Base-by-base conservation (phyloP, 2,797 vertebrate species). In the Ambastaia sidthimunki region DNA sequence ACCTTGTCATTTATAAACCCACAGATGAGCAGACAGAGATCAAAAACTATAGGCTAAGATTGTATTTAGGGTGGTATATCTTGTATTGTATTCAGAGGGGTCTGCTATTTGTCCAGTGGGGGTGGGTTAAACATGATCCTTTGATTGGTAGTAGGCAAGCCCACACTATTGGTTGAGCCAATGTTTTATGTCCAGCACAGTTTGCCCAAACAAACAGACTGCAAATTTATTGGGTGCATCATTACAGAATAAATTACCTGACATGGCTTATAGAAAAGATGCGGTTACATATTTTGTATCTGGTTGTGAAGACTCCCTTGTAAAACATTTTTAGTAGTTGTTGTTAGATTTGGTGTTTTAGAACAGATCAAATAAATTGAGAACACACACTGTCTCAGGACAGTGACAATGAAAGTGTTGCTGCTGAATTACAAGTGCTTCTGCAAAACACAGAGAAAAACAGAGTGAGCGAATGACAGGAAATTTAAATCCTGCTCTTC, bases 321-420 rank as follows among this genome's bases (percentile, higher is more conserved):
- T 4, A 65, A 66, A 54, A 54, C 16, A 66, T 66, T 1, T 52
- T 13, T 62, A 7, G 60, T 50, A 19, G 16, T 25, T 74, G 59
- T 21, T 52, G n/a, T 65, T 63, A 34, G n/a, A 41, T 66, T 67
- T 76, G 31, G 52, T 54, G 2, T 65, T 75, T 65, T 52, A 63
- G 23, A 28, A 62, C 11, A 50, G n/a, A 44, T 16, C 18, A 15
- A 72, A 11, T 65, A 23, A 37, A 37, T 55, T 54, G 62, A 67
- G 54, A 44, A 11, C 28, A 60, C 23, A 25, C 19, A 60, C 18
- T 21, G 21, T 69, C 59, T 15, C 15, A 59, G 65, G 52, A 21
- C n/a, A 18, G 63, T 44, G 37, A 66, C 28, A 59, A 9, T 50
- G 37, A 50, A 66, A 66, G 37, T 82, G 74, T 18, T 37, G 41